Base-by-base conservation (phyloP, 92 coral and sea anemone genomes). In the Palythoa heliodiscus region DNA sequence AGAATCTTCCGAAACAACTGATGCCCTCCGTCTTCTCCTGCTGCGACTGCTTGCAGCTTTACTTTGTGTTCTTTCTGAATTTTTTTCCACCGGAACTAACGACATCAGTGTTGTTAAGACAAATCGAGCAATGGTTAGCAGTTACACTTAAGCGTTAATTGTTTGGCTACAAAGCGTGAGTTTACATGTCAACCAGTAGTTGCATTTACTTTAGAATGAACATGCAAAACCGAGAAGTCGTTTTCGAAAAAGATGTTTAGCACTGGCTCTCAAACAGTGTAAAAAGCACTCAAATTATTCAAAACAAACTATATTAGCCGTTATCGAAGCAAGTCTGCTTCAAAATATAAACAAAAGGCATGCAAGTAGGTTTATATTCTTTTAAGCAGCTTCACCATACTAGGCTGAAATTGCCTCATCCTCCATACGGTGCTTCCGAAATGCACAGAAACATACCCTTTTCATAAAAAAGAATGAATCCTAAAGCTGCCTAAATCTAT, bases 1-100 rank as follows among this genome's bases (percentile, higher is more conserved):
- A 64, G 84, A 80, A 64, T 80, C 84, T 66, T 80, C 84, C 16
- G 84, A 80, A 80, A 80, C 84, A 80, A 80, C 52, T 63, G 84
- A 80, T 23, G 73, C 73, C 37, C 84, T 52, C 25, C 84, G 84
- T 67, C 73, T 80, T 80, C 84, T 80, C 23, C 20, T 67, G 61
- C 54, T 75, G 66, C 7, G 38, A 47, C 84, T 66, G 74, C 74
- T 80, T 67, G 63, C 19, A 64, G 47, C 73, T 43, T 38, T 80
- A 68, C 60, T 55, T 67, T 64, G 71, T 64, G 13, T 16, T 60
- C 17, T 78, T 78, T 78, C 84, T 48, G 84, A 80, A 55, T 64
- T 39, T 64, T 66, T 52, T 66, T 3, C 83, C 73, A 5, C 38
- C 11, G 57, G 72, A 78, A 78, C 72, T 63, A 39, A 23, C 20